Base-by-base conservation (phyloP, 2,888 invertebrate genomes). In the Melinaea marsaeus region DNA sequence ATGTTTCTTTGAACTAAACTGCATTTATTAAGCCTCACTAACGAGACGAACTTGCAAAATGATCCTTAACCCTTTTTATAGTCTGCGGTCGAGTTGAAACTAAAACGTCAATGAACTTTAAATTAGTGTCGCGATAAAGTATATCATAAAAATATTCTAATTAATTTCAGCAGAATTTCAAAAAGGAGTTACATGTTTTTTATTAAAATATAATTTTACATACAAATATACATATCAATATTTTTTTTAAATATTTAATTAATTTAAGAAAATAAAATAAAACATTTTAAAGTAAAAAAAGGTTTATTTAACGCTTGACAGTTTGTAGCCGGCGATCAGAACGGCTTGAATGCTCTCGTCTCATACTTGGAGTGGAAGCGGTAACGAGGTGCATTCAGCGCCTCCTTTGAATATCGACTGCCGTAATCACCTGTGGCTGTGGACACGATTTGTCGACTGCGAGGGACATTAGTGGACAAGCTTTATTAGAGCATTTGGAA, bases 371-470 rank as follows among this genome's bases (percentile, higher is more conserved):
- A 60, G 59, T n/a, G 11, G 46, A 46, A n/a, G 62, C 60, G 63
- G 61, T 72, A 72, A 72, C 70, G 69, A 72, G 70, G 61, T 68
- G 68, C 69, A 71, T 72, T 70, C 72, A 69, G 58, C 2, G 58
- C 67, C 65, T 63, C 64, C 68, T 67, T 64, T 22, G 22, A 22
- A 22, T 22, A 22, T 22, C 22, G 22, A 22, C 22, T 22, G 22
- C 22, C 22, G 22, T 22, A 22, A 22, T 22, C 22, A 22, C 22
- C 22, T 1, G 22, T 1, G 22, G 22, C 22, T 22, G 22, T 22
- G 22, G 22, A 1, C 22, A 22, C 22, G 22, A 22, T 0, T 22
- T 22, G 22, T 22, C 1, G 22, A 22, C 22, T 22, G 22, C 1
- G 22, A 22, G 22, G 22, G 22, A 22, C 22, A 22, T 22, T 22